Conservation (phyloP, 2,113 vertebrate genomes). For the Henicopernis longicauda region DNA sequence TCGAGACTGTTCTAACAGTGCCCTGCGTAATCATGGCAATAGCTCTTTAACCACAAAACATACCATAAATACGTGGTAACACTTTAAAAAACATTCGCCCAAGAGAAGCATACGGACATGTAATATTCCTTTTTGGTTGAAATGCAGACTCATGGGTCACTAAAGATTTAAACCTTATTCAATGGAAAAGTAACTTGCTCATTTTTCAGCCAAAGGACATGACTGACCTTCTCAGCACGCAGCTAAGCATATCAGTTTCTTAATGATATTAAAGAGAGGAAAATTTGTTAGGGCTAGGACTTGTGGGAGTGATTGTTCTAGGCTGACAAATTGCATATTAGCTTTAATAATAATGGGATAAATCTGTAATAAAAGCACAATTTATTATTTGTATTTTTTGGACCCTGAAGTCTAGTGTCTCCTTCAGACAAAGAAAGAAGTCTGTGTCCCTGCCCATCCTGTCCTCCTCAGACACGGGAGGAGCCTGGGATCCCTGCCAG, state of each 20-base stretch:
- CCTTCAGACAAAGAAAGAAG: slow-evolving; percentile 15
- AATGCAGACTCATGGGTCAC: background rate
- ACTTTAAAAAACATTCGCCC: background rate
- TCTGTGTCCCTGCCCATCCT: background rate
- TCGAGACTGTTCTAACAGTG: background rate
- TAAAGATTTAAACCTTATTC: background rate
- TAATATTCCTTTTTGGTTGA: background rate
- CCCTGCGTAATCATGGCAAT: background rate
- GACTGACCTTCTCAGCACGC: background rate
- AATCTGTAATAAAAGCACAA: background rate
- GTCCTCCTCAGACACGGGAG: background rate
- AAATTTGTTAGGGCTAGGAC: background rate
- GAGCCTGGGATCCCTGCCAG: background rate
- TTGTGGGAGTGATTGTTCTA: background rate
- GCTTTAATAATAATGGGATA: background rate
- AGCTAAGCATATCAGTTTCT: background rate
- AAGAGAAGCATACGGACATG: background rate
- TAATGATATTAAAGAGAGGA: background rate
- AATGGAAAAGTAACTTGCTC: background rate
- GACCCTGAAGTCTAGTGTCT: background rate
- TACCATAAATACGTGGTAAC: background rate
- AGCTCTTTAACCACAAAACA: background rate
- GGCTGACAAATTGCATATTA: background rate
- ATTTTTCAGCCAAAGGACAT: background rate
- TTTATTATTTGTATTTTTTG: background rate